phyloP scores from a whole-genome alignment of 1,140 invertebrate genomes.

The Drosophila subobscura region DNA sequence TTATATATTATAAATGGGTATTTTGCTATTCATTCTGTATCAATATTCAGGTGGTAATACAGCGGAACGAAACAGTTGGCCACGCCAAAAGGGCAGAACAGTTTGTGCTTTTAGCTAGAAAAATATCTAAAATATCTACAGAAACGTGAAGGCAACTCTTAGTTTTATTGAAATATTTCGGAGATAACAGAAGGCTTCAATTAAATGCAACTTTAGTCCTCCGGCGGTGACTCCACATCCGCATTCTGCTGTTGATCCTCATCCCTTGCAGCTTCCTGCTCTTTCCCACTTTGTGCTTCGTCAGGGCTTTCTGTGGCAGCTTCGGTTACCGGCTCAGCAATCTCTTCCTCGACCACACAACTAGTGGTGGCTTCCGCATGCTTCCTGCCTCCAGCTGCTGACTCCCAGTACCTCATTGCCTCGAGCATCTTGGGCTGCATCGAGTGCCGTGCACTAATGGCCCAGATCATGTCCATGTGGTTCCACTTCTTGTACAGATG shows the following conservation, averaged over 20 bases:
- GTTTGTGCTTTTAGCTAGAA: too few species aligned
- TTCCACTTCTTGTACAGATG: constrained; percentile 84
- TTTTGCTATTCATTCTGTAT: too few species aligned
- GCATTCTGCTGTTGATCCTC: neutral
- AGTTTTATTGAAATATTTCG: too few species aligned
- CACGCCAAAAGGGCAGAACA: too few species aligned
- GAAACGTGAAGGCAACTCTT: too few species aligned
- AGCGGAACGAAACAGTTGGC: too few species aligned
- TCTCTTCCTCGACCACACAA: constrained; percentile 1
- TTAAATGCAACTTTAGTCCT: neutral
- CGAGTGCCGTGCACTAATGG: constrained; percentile 85
- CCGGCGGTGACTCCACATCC: neutral
- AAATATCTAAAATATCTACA: too few species aligned
- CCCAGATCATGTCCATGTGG: constrained; percentile 87
- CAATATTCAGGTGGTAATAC: too few species aligned
- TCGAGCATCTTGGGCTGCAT: constrained; percentile 84
- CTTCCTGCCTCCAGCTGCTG: constrained; percentile 1
- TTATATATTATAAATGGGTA: too few species aligned
- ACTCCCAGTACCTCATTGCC: constrained; percentile 70
- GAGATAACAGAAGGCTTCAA: neutral
- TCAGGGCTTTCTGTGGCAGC: neutral
- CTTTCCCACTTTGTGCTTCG: neutral
- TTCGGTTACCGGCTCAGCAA: neutral
- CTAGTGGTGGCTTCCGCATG: neutral
- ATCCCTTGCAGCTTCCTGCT: neutral